Base-by-base conservation (phyloP, 2,113 vertebrate species). In the Ptychochromis oligacanthus region DNA sequence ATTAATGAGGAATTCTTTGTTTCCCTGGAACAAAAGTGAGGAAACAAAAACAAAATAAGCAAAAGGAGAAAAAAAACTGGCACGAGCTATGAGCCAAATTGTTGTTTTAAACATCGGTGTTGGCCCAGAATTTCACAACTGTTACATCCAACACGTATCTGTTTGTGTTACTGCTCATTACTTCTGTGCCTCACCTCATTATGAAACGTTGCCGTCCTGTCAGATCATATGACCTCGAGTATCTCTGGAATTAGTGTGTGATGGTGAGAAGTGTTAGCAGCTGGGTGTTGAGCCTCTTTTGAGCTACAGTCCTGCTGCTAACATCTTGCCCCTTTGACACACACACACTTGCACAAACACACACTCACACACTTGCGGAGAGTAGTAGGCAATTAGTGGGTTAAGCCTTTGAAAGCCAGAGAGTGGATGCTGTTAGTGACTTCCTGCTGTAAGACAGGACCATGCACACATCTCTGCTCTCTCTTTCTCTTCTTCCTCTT, bases 341-440 rank as follows among this genome's bases (percentile, higher is more conserved):
- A 78, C n/a, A 72, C 80, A 65, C 79, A 75, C 65, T 54, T 75
- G 52, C 14, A 26, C 46, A 52, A 54, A 40, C 6, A 60, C 26
- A 40, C 52, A 10, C 54, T 28, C 49, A 74, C 80, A 55, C 22
- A 3, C 49, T 22, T 46, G 34, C 20, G 24, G 6, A 62, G 60
- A 74, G 64, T 31, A 54, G 61, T 15, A 9, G 79, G 83, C 79
- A 83, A 93, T 91, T 87, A 86, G 80, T 17, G 56, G 57, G 67
- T 72, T 67, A 49, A 74, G 81, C 20, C 86, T 87, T 79, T 90
- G 77, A 91, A 90, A 87, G 87, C 79, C 84, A 75, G 58, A 56
- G 79, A 79, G 88, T 90, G 88, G 89, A 89, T 89, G 93, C 90
- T 87, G 80, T 92, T 88, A 84, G 77, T 43, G 84, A 91, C 90